Conservation (phyloP, 2,888 invertebrate genomes). For the Watsonalla binaria region DNA sequence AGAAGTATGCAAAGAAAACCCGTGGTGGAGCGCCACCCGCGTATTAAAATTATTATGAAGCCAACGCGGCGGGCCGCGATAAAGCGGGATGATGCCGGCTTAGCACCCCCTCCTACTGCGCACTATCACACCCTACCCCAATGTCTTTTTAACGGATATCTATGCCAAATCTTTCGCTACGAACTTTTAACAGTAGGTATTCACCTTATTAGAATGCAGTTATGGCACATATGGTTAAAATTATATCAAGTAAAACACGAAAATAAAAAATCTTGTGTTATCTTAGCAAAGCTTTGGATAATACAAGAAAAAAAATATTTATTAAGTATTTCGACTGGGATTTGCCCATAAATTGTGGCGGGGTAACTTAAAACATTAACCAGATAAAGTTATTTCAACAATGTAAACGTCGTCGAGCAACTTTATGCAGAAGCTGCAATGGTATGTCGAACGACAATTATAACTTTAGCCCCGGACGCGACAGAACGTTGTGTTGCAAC, state of each 20-base stretch:
- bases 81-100: slow-evolving; percentile 27
- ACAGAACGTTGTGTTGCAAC: slow-evolving; percentile 63
- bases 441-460: slow-evolving; percentile 77
- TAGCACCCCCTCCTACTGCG: slow-evolving; percentile 30
- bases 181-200: slow-evolving; percentile 15
- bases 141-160: slow-evolving; percentile 63
- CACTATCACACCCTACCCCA: slow-evolving; percentile 62
- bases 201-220: slow-evolving; percentile 1
- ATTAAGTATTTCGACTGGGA: slow-evolving; percentile 18
- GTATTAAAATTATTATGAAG: slow-evolving; percentile 78
- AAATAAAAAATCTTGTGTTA: no score
- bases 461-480: slow-evolving; percentile 73
- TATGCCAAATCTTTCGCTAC: slow-evolving; percentile 60
- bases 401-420: slow-evolving; percentile 63
- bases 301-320: not conserved
- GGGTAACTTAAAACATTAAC: slow-evolving; percentile 63
- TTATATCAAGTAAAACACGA: no score
- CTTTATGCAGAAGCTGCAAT: slow-evolving; percentile 72
- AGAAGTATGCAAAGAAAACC: slow-evolving; percentile 59
- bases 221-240: no score
- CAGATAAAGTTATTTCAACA: slow-evolving; percentile 69
- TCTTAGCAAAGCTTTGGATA: not conserved
- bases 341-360: slow-evolving; percentile 17
- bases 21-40: slow-evolving; percentile 35
- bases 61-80: slow-evolving; percentile 36